These are phyloP conservation scores for Pristionchus entomophagus DNA, from an alignment of 2,888 invertebrate genomes.

Conservation along the genomic window DNA sequence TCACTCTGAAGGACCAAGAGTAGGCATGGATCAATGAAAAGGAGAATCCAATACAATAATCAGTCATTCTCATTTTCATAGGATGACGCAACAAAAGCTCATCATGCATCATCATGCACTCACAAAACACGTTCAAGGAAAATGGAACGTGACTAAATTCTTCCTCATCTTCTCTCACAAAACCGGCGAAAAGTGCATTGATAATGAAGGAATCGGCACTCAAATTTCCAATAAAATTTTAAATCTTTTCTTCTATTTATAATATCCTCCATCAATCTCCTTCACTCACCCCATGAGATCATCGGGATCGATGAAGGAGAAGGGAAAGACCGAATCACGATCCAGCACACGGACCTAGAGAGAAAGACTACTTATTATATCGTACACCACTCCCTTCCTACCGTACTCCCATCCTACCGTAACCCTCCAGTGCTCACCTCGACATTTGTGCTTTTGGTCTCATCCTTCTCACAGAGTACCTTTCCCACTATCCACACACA, in stretches of 20 bases:
- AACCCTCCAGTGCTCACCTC: slow-evolving; percentile 59
- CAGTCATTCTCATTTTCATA: neutral
- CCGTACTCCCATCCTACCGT: neutral
- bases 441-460: slow-evolving; percentile 70
- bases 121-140: neutral
- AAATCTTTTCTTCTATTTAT: no score
- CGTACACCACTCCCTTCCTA: neutral
- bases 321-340: slow-evolving; percentile 60
- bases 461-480: slow-evolving; percentile 68
- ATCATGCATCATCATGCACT: neutral
- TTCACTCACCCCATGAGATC: slow-evolving; percentile 73
- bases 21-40: no score
- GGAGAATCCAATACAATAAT: neutral
- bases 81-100: neutral
- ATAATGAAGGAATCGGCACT: no score
- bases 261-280: neutral
- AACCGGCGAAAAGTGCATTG: no score
- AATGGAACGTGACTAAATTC: neutral
- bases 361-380: neutral
- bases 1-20: slow-evolving; percentile 62
- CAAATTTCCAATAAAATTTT: no score
- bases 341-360: slow-evolving; percentile 71
- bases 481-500: slow-evolving; percentile 73
- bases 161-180: neutral
- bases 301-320: slow-evolving; percentile 72